A percentile compares a stretch with the other conserved stretches of the same genome.
Evolutionary conservation across 1,140 invertebrate genomes (phyloP).

Genomic region (Bacillus rossius): DNA sequence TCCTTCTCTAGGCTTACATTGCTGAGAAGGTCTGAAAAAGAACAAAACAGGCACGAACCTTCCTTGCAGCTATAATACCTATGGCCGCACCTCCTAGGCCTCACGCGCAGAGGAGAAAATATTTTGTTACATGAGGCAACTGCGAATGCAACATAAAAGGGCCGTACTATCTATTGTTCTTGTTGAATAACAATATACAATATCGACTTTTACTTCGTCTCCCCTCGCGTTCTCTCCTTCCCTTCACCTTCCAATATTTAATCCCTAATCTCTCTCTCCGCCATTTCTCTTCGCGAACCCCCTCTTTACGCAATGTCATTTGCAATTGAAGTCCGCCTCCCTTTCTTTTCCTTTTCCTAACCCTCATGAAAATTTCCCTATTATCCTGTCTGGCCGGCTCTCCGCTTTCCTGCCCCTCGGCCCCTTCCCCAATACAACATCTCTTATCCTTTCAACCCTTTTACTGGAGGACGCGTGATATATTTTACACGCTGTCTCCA

Average conservation of each 20-base stretch:
- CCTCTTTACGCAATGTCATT: slow-evolving; percentile 5
- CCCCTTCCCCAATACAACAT: slow-evolving; percentile 12
- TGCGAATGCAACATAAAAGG: too few relatives aligned
- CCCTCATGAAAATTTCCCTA: slow-evolving; percentile 14
- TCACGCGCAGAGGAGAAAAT: too few relatives aligned
- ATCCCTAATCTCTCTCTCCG: slow-evolving; percentile 10
- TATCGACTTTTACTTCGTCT: slow-evolving; percentile 10
- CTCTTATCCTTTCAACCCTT: slow-evolving; percentile 16
- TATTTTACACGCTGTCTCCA: slow-evolving; percentile 11
- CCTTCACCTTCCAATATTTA: slow-evolving; percentile 12
- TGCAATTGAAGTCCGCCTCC: slow-evolving; percentile 4
- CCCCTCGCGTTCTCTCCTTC: neutral
- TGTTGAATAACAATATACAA: neutral
- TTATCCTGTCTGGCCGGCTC: slow-evolving; percentile 3
- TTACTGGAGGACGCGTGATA: slow-evolving; percentile 5
- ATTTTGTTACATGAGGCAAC: too few relatives aligned
- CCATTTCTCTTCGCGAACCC: neutral
- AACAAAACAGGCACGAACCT: too few relatives aligned
- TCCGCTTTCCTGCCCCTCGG: too few relatives aligned
- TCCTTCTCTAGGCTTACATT: too few relatives aligned
- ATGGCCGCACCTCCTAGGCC: too few relatives aligned
- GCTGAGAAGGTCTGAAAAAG: too few relatives aligned
- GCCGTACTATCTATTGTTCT: slow-evolving; percentile 12
- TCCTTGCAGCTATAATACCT: too few relatives aligned
- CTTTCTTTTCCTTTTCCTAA: neutral